Conservation (phyloP, 2,797 vertebrate species). For the Brotula barbata region DNA sequence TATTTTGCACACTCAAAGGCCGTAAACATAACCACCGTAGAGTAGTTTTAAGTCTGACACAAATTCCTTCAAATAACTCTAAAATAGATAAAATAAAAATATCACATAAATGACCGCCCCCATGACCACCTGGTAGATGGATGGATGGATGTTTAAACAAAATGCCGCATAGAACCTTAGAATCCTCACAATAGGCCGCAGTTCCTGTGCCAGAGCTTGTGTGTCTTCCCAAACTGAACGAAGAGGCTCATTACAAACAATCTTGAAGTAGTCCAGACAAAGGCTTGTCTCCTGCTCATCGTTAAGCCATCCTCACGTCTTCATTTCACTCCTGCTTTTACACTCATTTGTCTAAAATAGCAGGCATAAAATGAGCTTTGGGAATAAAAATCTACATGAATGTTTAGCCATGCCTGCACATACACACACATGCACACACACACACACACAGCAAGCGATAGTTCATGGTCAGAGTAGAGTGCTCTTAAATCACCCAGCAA, state of each 20-base stretch:
- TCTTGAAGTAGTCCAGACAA: not conserved
- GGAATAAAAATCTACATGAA: not conserved
- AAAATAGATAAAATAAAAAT: too few species aligned
- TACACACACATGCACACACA: not conserved
- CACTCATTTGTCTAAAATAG: not conserved
- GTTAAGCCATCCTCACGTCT: not conserved
- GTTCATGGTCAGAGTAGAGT: conserved; percentile 35
- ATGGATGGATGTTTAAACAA: too few species aligned
- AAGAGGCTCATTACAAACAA: not conserved
- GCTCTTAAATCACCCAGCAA: conserved; percentile 49
- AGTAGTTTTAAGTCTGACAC: too few species aligned
- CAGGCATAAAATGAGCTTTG: not conserved
- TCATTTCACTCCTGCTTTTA: not conserved
- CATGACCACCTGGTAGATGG: too few species aligned
- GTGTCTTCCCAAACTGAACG: too few species aligned
- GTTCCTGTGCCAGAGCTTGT: too few species aligned
- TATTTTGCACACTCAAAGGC: conserved; percentile 6
- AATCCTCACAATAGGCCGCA: too few species aligned
- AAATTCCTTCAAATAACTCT: too few species aligned
- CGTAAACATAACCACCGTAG: not conserved
- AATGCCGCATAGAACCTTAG: too few species aligned
- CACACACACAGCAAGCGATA: not conserved
- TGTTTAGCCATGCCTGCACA: too few species aligned
- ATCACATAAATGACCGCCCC: too few species aligned
- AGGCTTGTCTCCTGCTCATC: not conserved